Percentiles rank a stretch among this genome's conserved stretches.
phyloP scores from a whole-genome alignment of 2,888 invertebrate genomes.

The Lordiphosa fenestrarum region DNA sequence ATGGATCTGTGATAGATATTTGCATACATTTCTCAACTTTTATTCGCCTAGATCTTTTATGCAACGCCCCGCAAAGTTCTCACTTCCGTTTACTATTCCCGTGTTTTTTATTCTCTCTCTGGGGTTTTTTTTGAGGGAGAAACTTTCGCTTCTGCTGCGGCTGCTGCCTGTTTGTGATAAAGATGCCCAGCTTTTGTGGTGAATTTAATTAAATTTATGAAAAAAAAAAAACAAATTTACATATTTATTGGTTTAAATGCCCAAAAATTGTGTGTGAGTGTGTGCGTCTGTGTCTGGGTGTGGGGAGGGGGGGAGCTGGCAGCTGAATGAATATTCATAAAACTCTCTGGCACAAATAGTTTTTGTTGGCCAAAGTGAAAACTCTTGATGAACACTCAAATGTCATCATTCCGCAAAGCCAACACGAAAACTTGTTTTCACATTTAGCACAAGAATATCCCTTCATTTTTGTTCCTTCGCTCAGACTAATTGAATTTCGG shows the following conservation, averaged over 20 bases:
- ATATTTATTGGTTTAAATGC: conserved; percentile 75
- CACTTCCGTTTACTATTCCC: conserved; percentile 11
- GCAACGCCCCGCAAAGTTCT: conserved; percentile 8
- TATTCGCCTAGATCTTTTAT: conserved; percentile 24
- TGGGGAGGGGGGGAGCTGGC: background rate
- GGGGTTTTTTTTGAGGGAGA: conserved; percentile 12
- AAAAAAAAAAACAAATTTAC: conserved; percentile 66
- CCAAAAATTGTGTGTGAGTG: conserved; percentile 53
- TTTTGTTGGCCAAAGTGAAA: conserved; percentile 24
- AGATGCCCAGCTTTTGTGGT: conserved; percentile 52
- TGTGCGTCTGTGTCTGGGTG: background rate
- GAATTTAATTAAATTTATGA: conserved; percentile 76
- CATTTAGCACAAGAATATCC: conserved; percentile 14
- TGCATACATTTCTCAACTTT: conserved; percentile 68
- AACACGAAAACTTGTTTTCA: conserved; percentile 14
- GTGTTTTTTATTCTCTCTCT: background rate
- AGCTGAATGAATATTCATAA: conserved; percentile 63
- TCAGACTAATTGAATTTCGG: conserved; percentile 37
- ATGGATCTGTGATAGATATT: conserved; percentile 48
- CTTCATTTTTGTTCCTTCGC: background rate
- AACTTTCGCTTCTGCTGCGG: conserved; percentile 35
- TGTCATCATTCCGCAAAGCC: background rate
- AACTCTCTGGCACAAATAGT: conserved; percentile 24
- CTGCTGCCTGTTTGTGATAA: conserved; percentile 11
- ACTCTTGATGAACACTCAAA: too few relatives aligned